Evolutionary conservation across 2,888 invertebrate genomes (phyloP), one percentile per base, ranked within the genome.

Genomic region (Ormyrus nitidulus): DNA sequence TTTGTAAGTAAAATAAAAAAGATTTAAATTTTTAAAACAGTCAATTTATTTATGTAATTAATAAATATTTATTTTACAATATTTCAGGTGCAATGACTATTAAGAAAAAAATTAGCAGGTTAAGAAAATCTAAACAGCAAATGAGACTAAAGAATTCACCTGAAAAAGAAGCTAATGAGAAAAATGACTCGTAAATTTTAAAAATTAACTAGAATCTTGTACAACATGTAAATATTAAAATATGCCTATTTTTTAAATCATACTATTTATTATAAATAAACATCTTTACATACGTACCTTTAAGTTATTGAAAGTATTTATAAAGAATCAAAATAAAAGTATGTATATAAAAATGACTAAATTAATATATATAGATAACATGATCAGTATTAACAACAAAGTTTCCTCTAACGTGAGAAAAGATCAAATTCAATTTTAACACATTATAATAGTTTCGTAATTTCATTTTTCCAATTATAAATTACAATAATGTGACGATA

Each of bases 31-130:
- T 34, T 34, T 34, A 34, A 34, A 65, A 53, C 61, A 34, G 3
- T 6, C 10, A 49, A 11, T 56, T 9, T n/a, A 46, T 34, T 46
- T 65, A n/a, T 11, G 5, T 51, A 19, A 13, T 73, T 44, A 46
- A 49, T n/a, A 71, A 2, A 48, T 34, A 64, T 44, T 64, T 46
- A 34, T 34, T 68, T 19, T 19, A 66, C 61, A 9, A 46, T 34
- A 34, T 51, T 79, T 34, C 19, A 82, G 80, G 82, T 68, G 72
- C 77, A 10, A 74, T 80, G 77, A 64, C 62, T 46, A 64, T 82
- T 19, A 82, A 82, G 51, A 82, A 80, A 68, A 82, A 82, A 74
- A 62, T 82, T 2, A 77, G 74, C n/a, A 65, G 77, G 62, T 8
- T 82, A 5, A 77, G 71, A 65, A 71, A 74, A 77, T 62, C 68